Evolutionary conservation across 2,797 vertebrate genomes (phyloP).

Genomic region (Gorsachius magnificus): DNA sequence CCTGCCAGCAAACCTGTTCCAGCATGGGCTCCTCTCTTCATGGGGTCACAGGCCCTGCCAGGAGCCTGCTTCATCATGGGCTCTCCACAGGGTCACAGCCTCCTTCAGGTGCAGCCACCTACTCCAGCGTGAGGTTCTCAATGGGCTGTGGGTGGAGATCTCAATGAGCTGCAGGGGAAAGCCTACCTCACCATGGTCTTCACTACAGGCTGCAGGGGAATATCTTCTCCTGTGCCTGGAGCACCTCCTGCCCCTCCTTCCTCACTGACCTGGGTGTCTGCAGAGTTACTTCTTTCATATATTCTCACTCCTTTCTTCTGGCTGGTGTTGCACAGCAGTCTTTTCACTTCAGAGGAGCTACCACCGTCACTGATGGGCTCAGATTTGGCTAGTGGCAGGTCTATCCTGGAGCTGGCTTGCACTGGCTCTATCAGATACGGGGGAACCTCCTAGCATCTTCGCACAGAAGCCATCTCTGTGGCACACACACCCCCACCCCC

Average conservation of each 20-base stretch:
- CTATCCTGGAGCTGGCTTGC: neutral
- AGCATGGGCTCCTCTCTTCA: neutral
- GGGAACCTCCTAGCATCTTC: neutral
- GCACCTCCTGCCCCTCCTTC: neutral
- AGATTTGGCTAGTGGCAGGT: fast-evolving
- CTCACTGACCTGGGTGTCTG: neutral
- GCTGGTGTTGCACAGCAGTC: neutral
- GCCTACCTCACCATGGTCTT: neutral
- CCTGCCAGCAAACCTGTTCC: neutral
- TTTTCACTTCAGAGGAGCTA: neutral
- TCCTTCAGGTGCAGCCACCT: neutral
- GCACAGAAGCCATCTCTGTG: neutral
- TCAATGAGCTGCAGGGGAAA: neutral
- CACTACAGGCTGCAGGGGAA: neutral
- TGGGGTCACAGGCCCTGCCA: neutral
- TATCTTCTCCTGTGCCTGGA: fast-evolving
- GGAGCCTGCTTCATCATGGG: fast-evolving
- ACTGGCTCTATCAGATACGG: neutral
- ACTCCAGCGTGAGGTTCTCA: fast-evolving
- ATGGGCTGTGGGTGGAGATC: neutral
- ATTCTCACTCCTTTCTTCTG: neutral
- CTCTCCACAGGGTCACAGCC: fast-evolving
- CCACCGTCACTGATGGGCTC: fast-evolving
- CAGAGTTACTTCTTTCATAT: neutral
- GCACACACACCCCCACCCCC: no score